Conservation (phyloP, 1,140 invertebrate genomes). For the Drosophila sp. region DNA sequence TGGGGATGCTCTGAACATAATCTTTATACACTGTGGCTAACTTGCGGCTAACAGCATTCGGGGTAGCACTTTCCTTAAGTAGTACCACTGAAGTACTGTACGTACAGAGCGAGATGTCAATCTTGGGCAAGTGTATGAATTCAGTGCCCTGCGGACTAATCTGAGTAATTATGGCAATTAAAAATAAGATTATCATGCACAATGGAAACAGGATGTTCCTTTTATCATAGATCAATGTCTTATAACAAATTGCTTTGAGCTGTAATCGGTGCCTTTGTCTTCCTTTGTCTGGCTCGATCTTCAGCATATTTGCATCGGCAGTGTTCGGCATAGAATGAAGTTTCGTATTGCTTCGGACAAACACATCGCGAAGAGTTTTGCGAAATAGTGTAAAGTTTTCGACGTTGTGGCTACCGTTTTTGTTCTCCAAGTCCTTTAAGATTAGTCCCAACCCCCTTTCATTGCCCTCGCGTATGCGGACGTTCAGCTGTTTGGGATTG, state of each 20-base stretch:
- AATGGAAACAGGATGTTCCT: background rate
- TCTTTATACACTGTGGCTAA: background rate
- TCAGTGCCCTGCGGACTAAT: background rate
- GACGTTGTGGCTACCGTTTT: background rate
- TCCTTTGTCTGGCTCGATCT: background rate
- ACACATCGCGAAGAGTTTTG: slow-evolving; percentile 18
- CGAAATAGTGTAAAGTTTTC: slow-evolving; percentile 13
- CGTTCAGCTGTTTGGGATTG: background rate
- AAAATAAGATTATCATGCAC: background rate
- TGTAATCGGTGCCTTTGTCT: background rate
- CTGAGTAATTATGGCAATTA: background rate
- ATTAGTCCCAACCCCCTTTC: background rate
- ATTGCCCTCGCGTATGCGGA: background rate
- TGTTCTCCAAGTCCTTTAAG: background rate
- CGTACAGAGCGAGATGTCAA: background rate
- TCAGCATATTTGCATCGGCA: background rate
- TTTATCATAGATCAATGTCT: background rate
- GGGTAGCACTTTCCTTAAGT: background rate
- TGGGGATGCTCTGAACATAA: background rate
- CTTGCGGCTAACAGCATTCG: background rate
- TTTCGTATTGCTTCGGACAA: background rate
- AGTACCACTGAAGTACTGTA: background rate
- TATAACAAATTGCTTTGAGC: background rate
- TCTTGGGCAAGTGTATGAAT: background rate
- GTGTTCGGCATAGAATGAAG: background rate